Conservation (phyloP, 2,113 vertebrate genomes). For the Taxidea taxus region DNA sequence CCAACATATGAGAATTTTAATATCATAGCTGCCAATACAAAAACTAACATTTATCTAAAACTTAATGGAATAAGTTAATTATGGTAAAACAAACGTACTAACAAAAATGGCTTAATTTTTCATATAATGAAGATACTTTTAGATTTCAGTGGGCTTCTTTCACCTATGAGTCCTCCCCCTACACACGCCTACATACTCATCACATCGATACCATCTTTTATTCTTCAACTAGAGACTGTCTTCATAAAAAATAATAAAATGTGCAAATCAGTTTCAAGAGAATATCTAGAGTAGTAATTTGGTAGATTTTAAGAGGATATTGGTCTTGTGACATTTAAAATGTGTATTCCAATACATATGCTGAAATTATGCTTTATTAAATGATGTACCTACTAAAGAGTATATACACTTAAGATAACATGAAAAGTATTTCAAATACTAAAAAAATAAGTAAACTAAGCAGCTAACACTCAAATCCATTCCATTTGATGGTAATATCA, state of each 20-base stretch:
- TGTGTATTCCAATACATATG: neutral
- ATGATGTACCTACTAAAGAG: neutral
- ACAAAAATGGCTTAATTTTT: neutral
- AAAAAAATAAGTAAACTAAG: slow-evolving; percentile 10
- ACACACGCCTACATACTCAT: neutral
- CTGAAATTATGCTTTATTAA: neutral
- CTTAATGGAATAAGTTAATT: neutral
- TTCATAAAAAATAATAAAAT: neutral
- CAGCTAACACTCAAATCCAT: neutral
- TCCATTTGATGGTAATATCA: neutral
- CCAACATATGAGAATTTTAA: neutral
- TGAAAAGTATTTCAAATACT: neutral
- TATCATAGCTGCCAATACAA: neutral
- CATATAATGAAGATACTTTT: neutral
- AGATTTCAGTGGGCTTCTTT: neutral
- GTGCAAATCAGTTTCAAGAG: neutral
- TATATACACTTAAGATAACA: neutral
- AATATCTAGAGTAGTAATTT: neutral
- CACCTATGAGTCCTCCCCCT: neutral
- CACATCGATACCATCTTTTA: neutral
- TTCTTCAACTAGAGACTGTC: neutral
- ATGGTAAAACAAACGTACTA: neutral
- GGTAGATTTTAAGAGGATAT: neutral
- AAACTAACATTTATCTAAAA: neutral
- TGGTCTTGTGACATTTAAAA: neutral